phyloP scores from a whole-genome alignment of 2,113 vertebrate species.

The Rhinopomastus cyanomelas region DNA sequence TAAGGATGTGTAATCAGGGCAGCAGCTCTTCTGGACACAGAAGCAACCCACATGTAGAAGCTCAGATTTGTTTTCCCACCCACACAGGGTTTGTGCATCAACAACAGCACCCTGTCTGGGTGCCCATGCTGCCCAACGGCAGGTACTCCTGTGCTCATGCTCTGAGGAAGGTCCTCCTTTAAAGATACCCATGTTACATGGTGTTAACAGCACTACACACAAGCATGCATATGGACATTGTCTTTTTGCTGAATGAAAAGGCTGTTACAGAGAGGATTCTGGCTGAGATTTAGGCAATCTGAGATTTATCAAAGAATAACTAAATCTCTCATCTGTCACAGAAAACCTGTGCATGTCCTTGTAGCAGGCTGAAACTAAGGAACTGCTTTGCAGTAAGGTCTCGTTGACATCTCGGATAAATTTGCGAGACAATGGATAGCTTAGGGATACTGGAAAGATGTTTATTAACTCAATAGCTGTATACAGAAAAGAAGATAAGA shows the following conservation, averaged over 20 bases:
- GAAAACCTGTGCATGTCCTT: background rate
- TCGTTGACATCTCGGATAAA: too few relatives aligned
- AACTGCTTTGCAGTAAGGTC: too few relatives aligned
- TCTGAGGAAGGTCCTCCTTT: background rate
- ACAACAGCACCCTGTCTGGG: background rate
- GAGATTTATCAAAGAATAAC: background rate
- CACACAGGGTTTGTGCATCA: background rate
- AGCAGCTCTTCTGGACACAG: too few relatives aligned
- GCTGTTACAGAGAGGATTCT: background rate
- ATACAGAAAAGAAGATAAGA: too few relatives aligned
- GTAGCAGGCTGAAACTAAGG: too few relatives aligned
- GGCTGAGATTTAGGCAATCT: background rate
- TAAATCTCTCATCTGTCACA: background rate
- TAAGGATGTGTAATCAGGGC: accelerated
- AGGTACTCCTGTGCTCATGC: background rate
- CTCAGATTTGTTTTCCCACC: background rate
- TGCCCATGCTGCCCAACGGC: background rate
- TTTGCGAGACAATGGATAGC: too few relatives aligned
- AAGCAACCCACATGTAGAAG: background rate
- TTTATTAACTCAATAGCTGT: too few relatives aligned
- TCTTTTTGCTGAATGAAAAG: background rate
- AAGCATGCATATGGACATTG: accelerated
- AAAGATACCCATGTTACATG: background rate
- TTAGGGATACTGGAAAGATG: too few relatives aligned
- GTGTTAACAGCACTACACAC: too few relatives aligned